These are phyloP conservation scores for Catagonus wagneri DNA, from an alignment of 2,113 vertebrate genomes.

Conservation along the genomic window DNA sequence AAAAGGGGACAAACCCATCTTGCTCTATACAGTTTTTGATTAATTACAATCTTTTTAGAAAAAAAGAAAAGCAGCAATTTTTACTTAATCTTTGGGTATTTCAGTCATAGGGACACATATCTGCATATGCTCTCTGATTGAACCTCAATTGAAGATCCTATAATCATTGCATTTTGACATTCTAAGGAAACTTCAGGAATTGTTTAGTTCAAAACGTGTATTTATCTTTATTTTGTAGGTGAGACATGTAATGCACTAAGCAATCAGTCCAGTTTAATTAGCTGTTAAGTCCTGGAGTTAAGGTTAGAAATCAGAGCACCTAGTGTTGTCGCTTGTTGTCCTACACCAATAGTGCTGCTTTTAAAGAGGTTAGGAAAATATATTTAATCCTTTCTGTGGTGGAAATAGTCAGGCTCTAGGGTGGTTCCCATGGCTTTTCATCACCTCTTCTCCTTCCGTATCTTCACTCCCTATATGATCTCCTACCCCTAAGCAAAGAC, in stretches of 20 bases:
- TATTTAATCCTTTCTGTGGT: background rate
- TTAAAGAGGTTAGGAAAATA: background rate
- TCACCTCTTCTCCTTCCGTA: background rate
- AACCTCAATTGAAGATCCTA: background rate
- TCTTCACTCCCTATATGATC: background rate
- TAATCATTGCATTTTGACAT: background rate
- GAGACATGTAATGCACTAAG: background rate
- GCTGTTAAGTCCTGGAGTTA: background rate
- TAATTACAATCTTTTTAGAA: background rate
- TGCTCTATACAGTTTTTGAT: background rate
- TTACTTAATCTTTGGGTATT: slow-evolving; percentile 43
- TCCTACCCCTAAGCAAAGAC: background rate
- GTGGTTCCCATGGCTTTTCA: background rate
- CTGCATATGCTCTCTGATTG: background rate
- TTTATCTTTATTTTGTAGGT: background rate
- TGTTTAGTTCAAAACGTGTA: background rate
- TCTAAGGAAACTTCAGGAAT: background rate
- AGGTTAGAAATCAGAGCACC: background rate
- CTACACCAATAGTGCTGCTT: background rate
- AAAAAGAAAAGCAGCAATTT: background rate
- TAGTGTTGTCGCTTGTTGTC: background rate
- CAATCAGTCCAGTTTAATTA: background rate
- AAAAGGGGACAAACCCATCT: background rate
- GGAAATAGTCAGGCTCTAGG: background rate
- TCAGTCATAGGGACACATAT: background rate